Percentiles rank a stretch among this genome's conserved stretches.
These are phyloP conservation scores for Melanotus villosus DNA, from an alignment of 2,888 invertebrate species.

Conservation along the genomic window DNA sequence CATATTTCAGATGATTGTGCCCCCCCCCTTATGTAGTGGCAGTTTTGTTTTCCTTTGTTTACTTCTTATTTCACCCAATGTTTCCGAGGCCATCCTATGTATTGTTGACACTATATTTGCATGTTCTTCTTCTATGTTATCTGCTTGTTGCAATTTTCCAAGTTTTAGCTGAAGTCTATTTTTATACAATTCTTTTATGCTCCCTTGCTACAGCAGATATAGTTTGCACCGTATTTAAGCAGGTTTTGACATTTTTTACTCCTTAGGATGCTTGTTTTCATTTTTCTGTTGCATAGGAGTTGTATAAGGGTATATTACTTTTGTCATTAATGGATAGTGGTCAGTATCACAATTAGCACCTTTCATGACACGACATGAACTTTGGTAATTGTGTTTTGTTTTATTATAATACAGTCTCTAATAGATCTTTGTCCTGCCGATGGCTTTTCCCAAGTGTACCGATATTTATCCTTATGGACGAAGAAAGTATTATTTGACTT, in stretches of 20 bases:
- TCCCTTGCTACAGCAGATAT: neutral
- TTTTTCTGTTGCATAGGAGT: neutral
- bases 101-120: neutral
- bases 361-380: neutral
- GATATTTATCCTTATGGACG: conserved; percentile 1
- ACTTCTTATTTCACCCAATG: neutral
- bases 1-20: too few species aligned
- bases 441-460: neutral
- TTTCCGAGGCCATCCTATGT: neutral
- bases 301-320: neutral
- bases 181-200: neutral
- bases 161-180: neutral
- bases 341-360: conserved; percentile 2
- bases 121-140: conserved; percentile 5
- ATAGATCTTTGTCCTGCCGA: conserved; percentile 4
- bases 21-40: neutral
- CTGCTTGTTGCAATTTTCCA: neutral
- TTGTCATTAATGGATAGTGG: neutral
- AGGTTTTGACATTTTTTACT: neutral
- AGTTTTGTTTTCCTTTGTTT: neutral
- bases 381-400: neutral
- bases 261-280: neutral
- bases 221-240: neutral
- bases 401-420: neutral
- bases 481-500: neutral